Percentiles rank a stretch among this genome's conserved stretches.
These are phyloP conservation scores for Allobates femoralis DNA, from an alignment of 2,797 vertebrate species.

Conservation along the genomic window DNA sequence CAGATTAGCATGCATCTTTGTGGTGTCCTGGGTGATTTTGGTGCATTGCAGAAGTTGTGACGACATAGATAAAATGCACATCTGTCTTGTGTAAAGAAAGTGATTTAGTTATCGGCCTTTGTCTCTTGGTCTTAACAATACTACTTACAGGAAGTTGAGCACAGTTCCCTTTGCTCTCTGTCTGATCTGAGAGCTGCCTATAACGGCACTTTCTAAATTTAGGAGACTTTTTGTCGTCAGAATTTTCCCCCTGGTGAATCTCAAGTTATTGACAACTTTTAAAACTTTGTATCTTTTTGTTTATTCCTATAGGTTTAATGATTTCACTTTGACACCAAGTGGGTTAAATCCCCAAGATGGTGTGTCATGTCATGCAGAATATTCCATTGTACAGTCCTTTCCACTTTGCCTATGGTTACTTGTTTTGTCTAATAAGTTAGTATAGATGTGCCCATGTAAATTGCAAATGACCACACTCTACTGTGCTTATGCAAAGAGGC, in stretches of 20 bases:
- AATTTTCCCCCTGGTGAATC: slow-evolving; percentile 23
- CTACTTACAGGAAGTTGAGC: slow-evolving; percentile 47
- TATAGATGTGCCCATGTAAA: neutral
- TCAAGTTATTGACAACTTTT: neutral
- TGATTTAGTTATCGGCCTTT: slow-evolving; percentile 9
- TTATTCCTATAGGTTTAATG: neutral
- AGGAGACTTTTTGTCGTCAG: slow-evolving; percentile 18
- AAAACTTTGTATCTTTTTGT: neutral
- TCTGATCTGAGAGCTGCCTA: slow-evolving; percentile 31
- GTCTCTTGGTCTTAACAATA: neutral
- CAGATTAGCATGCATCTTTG: neutral
- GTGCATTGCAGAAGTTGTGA: neutral
- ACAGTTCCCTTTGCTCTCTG: slow-evolving; percentile 43
- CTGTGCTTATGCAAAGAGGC: neutral
- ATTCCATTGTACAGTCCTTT: neutral
- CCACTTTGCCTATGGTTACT: neutral
- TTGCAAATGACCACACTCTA: neutral
- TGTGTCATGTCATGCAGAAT: neutral
- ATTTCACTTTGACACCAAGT: neutral
- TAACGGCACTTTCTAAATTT: slow-evolving; percentile 45
- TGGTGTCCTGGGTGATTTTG: neutral
- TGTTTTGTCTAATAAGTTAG: neutral
- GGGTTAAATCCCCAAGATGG: neutral
- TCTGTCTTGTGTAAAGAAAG: slow-evolving; percentile 33
- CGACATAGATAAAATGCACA: neutral